These are phyloP conservation scores for Ophioninae sp. DNA, from an alignment of 2,888 invertebrate species.

Conservation along the genomic window DNA sequence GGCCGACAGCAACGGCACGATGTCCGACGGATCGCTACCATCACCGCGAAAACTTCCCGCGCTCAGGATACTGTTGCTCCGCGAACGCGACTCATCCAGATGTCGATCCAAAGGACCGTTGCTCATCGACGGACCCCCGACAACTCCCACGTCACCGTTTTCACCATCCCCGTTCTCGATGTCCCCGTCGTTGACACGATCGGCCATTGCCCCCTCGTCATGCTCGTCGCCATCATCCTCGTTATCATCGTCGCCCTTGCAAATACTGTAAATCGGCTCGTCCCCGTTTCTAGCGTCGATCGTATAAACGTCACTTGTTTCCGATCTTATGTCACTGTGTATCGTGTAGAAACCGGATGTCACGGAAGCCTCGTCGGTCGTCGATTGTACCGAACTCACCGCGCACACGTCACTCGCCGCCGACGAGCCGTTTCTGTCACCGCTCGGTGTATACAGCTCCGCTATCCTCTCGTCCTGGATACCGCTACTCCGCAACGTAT, in stretches of 20 bases:
- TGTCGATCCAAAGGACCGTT: constrained; percentile 66
- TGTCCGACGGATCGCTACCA: constrained; percentile 93
- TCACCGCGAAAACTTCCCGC: constrained; percentile 93
- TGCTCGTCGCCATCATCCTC: constrained; percentile 70
- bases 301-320: constrained; percentile 79
- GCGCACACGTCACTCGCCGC: constrained; percentile 76
- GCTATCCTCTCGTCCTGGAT: constrained; percentile 77
- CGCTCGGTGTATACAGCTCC: constrained; percentile 74
- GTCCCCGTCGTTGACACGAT: constrained; percentile 76
- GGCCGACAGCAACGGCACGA: constrained; percentile 89
- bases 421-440: constrained; percentile 75
- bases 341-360: constrained; percentile 80
- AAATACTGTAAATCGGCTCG: constrained; percentile 79
- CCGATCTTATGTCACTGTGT: constrained; percentile 77
- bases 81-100: constrained; percentile 72
- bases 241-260: constrained; percentile 74
- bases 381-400: constrained; percentile 77
- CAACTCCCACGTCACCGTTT: constrained; percentile 18
- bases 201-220: constrained; percentile 27
- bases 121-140: constrained; percentile 51
- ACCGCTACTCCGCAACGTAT: constrained; percentile 86
- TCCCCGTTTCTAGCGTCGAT: constrained; percentile 75
- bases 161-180: constrained; percentile 70
- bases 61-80: constrained; percentile 90
- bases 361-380: constrained; percentile 79